Evolutionary conservation across 2,888 invertebrate species (phyloP), one percentile per base, ranked within the genome.

Genomic region (Drymonia ruficornis): DNA sequence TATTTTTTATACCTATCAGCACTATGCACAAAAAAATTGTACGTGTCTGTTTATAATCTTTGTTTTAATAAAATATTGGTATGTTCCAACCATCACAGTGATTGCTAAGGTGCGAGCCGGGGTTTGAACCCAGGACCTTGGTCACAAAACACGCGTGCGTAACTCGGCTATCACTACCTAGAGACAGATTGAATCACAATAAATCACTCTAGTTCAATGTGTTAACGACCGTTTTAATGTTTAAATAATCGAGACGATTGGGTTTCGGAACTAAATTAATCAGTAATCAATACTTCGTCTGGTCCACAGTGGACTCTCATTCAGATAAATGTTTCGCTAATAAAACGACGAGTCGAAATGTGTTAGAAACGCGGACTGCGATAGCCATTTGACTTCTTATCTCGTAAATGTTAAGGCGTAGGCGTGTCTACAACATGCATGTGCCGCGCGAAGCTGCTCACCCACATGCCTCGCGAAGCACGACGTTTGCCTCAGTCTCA

Each of bases 311-410:
- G 19, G 6, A 55, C 23, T 23, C 50, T 56, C 52, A 50, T 50
- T 54, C 8, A 16, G 28, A 44, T 49, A 67, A 43, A 13, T 19
- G 13, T 43, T 19, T 19, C 13, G 52, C 59, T 48, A 47, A 59
- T 53, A 51, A 52, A 52, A 49, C 19, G 42, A 15, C 15, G 45
- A 51, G 63, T 50, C 47, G 51, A 23, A 54, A 54, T 49, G 38
- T 23, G 56, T 55, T 50, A 29, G 45, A 50, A 18, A 58, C 49
- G 48, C 34, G 13, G 13, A 13, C 34, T 36, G 7, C 55, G 53
- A 63, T 55, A 58, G 12, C 44, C 29, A 53, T 54, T 46, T 43
- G 8, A n/a, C 51, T 34, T 15, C 31, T 54, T 64, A 60, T 56
- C 52, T 43, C 44, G 9, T 8, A 55, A 52, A 56, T 60, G 46